Evolutionary conservation across 2,797 vertebrate genomes (phyloP).

Genomic region (Tamandua tetradactyla): DNA sequence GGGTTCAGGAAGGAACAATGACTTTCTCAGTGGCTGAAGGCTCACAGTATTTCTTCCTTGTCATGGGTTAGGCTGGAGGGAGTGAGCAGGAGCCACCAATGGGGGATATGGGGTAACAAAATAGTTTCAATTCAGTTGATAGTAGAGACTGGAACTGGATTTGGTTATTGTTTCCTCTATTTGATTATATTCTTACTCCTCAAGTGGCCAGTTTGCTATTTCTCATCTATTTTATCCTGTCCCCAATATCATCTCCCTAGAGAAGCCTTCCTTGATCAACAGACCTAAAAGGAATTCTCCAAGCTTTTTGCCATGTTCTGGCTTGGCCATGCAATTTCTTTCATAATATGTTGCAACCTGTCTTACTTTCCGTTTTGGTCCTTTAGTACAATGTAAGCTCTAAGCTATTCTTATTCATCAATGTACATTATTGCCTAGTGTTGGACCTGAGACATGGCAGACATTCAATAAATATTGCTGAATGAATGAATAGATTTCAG

Average conservation of each 20-base stretch:
- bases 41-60: not conserved
- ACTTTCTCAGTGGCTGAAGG: constrained; percentile 52
- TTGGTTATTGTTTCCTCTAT: not conserved
- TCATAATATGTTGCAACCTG: not conserved
- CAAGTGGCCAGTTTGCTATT: not conserved
- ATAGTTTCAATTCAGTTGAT: not conserved
- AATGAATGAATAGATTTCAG: not conserved
- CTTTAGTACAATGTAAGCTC: not conserved
- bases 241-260: not conserved
- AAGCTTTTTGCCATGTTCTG: not conserved
- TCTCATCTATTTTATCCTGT: not conserved
- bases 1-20: constrained; percentile 25
- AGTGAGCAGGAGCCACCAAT: not conserved
- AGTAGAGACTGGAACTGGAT: not conserved
- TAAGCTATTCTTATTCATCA: not conserved
- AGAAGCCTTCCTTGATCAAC: not conserved
- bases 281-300: not conserved
- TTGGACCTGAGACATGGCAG: not conserved
- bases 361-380: not conserved
- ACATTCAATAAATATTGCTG: not conserved
- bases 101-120: not conserved
- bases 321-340: not conserved
- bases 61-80: not conserved
- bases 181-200: not conserved
- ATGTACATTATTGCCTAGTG: not conserved